Base-by-base conservation (phyloP, 2,888 invertebrate species). In the Mesorhabditis sp. region DNA sequence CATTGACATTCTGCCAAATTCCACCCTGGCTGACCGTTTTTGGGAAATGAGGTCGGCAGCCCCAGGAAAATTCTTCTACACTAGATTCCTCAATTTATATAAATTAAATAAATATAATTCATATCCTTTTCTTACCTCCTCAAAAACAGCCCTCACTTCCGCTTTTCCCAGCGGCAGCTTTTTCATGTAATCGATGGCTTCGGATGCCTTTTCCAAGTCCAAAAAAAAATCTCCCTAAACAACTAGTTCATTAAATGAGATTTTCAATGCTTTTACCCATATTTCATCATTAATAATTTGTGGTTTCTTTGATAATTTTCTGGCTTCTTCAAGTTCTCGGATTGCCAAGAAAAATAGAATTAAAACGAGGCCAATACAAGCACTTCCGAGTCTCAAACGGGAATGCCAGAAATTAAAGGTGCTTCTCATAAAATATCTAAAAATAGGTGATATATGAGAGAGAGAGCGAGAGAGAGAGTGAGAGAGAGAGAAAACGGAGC, bases 51-150 rank as follows among this genome's bases (percentile, higher is more conserved):
- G 72, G n/a, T 61, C 65, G 45, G 61, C 76, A 78, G 43, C 73
- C 71, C 73, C 76, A 75, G 63, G 68, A 74, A 72, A 70, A 71
- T 43, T 80, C 77, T 15, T 68, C 67, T 5, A 80, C 66, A 5
- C 41, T 15, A 6, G 61, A 41, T 42, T 69, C 68, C 50, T 28
- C 1, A 28, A 28, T 28, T 28, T 28, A 28, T 28, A 28, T 28
- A 28, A 28, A 28, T 28, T 28, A 28, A 28, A 28, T 28, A 28
- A 28, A 28, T 28, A 28, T 1, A 28, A 28, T 28, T 28, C 28
- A 28, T 28, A 28, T 28, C 28, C 28, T 28, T 28, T 28, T 28
- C 58, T 2, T n/a, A 50, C 58, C 7, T 70, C 64, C 65, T 78
- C 80, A 5, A 76, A 69, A 6, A 81, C 74, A 13, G 77, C 70